A percentile compares a stretch with the other conserved stretches of the same genome.
Evolutionary conservation across 2,888 invertebrate genomes (phyloP).

Genomic region (Gari tellinella): DNA sequence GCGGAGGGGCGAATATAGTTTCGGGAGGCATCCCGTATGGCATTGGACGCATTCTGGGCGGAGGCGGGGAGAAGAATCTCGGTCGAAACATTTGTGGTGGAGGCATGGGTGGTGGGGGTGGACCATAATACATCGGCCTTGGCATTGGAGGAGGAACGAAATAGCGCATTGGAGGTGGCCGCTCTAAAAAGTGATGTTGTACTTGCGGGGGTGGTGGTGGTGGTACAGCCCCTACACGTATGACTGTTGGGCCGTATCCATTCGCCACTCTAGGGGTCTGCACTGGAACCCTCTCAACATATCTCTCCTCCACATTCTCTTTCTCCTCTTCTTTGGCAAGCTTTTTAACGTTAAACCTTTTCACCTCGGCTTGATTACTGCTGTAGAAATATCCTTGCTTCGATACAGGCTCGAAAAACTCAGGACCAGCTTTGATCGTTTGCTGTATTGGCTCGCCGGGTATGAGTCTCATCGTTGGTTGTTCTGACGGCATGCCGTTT

Average conservation of each 20-base stretch:
- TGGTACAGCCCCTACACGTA: too few relatives aligned
- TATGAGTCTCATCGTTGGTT: conserved; percentile 58
- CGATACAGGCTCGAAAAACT: conserved; percentile 78
- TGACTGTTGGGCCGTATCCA: too few relatives aligned
- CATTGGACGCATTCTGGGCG: conserved; percentile 58
- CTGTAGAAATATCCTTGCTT: conserved; percentile 80
- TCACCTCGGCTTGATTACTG: conserved; percentile 71
- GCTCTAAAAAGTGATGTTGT: too few relatives aligned
- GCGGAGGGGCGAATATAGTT: conserved; percentile 41
- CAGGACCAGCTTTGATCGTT: conserved; percentile 65
- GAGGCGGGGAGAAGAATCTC: conserved; percentile 77
- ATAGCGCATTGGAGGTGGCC: too few relatives aligned
- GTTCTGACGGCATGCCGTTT: conserved; percentile 6
- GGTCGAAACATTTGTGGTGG: conserved; percentile 57
- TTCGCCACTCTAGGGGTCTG: too few relatives aligned
- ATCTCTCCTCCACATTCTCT: neutral
- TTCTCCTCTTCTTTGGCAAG: conserved; percentile 33
- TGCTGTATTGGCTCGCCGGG: conserved; percentile 59
- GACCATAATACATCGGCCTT: conserved; percentile 20
- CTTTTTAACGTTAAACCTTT: conserved; percentile 76
- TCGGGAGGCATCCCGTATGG: conserved; percentile 41
- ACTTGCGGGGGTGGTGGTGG: too few relatives aligned
- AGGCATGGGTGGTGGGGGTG: conserved; percentile 37
- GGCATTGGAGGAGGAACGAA: conserved; percentile 21
- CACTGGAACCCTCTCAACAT: too few relatives aligned